These are phyloP conservation scores for Pteropus alecto DNA, from an alignment of 2,113 vertebrate species.

Conservation along the genomic window DNA sequence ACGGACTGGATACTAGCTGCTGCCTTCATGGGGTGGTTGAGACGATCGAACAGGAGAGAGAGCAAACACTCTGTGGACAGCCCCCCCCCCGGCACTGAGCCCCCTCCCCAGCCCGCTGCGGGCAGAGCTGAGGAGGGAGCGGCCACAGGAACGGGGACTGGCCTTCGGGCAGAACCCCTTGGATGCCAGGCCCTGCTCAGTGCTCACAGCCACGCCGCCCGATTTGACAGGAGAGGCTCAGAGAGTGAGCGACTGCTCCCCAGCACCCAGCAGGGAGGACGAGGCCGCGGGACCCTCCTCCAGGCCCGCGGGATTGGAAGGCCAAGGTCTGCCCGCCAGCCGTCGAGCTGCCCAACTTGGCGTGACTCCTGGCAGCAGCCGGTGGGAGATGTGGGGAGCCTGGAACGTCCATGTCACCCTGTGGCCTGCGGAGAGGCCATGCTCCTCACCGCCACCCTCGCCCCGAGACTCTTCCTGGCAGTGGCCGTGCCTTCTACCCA, in stretches of 20 bases:
- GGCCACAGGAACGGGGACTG: too few species aligned
- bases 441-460: accelerated
- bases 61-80: neutral
- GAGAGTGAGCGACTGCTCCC: accelerated
- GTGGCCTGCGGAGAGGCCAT: accelerated
- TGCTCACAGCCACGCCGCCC: neutral
- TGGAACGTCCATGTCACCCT: accelerated
- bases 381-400: accelerated
- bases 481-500: neutral
- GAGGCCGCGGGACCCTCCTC: accelerated
- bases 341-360: accelerated
- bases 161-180: accelerated
- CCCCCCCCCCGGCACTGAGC: neutral
- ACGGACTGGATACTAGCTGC: neutral
- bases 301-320: accelerated
- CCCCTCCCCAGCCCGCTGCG: accelerated
- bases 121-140: too few species aligned
- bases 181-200: neutral
- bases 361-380: neutral
- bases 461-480: neutral
- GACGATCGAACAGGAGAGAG: too few species aligned
- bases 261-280: neutral
- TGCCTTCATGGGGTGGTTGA: neutral
- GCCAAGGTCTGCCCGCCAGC: neutral
- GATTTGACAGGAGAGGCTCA: neutral